Percentiles rank a stretch among this genome's conserved stretches.
phyloP scores from a whole-genome alignment of 2,797 vertebrate species.

The Acrossocheilus wenchowensis region DNA sequence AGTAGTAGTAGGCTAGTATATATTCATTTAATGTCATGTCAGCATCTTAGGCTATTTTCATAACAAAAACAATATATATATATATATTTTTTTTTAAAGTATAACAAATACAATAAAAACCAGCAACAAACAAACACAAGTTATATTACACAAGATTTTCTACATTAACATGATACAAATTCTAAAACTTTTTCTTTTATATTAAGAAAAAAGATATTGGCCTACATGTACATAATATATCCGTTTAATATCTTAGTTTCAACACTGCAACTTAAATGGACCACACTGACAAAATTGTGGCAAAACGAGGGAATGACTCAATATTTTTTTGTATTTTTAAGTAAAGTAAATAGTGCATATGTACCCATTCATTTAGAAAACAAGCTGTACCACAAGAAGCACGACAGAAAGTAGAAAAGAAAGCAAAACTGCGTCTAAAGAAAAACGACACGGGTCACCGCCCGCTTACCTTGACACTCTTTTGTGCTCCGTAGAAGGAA shows the following conservation, averaged over 20 bases:
- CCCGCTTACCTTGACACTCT: constrained; percentile 37
- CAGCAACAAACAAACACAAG: no score
- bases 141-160: no score
- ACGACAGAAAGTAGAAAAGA: constrained; percentile 2
- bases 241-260: background rate
- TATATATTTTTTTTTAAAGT: no score
- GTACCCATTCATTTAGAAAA: background rate
- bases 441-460: background rate
- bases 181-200: no score
- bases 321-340: background rate
- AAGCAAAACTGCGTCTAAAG: constrained; percentile 1
- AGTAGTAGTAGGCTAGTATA: no score
- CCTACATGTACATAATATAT: no score
- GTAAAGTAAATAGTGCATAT: background rate
- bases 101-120: no score
- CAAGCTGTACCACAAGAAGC: background rate
- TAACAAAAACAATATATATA: no score
- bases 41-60: no score
- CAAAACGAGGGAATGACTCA: background rate
- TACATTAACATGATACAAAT: no score
- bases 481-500: constrained; percentile 5
- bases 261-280: background rate
- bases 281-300: background rate
- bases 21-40: no score
- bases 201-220: no score